Conservation (phyloP, 2,797 vertebrate genomes). For the Coluber constrictor region DNA sequence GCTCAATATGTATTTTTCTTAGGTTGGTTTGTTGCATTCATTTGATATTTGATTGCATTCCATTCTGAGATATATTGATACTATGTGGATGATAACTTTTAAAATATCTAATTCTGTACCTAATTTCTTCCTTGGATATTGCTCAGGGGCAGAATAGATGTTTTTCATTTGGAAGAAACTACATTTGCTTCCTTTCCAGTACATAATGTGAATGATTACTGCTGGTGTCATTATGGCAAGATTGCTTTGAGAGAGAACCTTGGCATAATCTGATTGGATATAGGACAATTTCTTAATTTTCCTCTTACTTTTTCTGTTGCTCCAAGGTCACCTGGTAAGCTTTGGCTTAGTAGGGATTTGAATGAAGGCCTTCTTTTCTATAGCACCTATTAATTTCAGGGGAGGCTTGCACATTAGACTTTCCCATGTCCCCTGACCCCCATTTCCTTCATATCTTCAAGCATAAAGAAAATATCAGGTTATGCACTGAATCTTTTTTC, state of each 20-base stretch:
- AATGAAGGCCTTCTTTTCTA: neutral
- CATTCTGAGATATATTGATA: neutral
- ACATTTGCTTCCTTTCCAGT: neutral
- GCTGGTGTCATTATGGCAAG: neutral
- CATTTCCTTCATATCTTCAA: constrained; percentile 1
- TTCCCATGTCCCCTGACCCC: neutral
- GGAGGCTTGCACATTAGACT: neutral
- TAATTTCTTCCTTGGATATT: neutral
- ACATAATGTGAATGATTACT: neutral
- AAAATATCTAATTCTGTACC: neutral
- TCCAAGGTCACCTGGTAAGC: neutral
- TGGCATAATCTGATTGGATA: neutral
- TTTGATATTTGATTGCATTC: neutral
- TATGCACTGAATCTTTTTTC: neutral
- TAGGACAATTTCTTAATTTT: neutral
- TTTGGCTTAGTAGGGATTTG: neutral
- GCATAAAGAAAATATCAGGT: neutral
- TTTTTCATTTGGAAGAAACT: neutral
- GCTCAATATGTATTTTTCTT: neutral
- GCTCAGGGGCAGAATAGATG: neutral
- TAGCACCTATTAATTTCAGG: neutral
- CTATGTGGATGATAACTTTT: neutral
- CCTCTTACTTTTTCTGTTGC: neutral
- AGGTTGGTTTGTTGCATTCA: neutral
- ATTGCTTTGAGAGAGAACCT: neutral